Evolutionary conservation across 35 echinoderm and acorn worm genomes (phyloP), one percentile per base, ranked within the genome.

Genomic region (Ophioderma brevispina): DNA sequence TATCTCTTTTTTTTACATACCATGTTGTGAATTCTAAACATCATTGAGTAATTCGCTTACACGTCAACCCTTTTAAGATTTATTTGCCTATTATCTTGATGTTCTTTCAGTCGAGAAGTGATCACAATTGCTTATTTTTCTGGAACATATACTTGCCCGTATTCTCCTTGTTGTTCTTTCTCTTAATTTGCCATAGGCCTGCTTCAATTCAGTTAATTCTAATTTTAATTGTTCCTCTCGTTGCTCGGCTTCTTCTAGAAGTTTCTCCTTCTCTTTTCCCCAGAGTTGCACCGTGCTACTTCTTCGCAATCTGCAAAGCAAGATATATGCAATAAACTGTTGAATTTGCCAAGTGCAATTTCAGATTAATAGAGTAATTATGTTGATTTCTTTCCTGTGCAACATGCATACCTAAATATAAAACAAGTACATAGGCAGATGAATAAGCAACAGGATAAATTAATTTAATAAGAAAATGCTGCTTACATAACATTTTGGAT

Each of bases 181-280:
- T 59, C 95, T 98, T 80, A 92, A 92, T 31, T 98, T 87, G 78
- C 95, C 93, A 37, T 95, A 91, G 11, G 56, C 80, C 39, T 92
- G 88, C 38, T 89, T 84, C 36, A 89, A 40, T 32, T 92, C 86
- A 42, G 77, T 70, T 31, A 92, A 80, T 81, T 98, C 92, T 88
- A 77, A 59, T 59, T 86, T 87, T 10, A 95, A 78, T 87, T 98
- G 86, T 80, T 89, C 84, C 70, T 98, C 96, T n/a, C 84, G 34
- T 76, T 90, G 41, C 32, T 78, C 82, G 35, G 86, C 75, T 0
- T 79, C 64, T 23, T 92, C 96, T 19, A 98, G 41, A 10, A 98
- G 77, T 33, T 91, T 92, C 10, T 78, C 86, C 43, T 91, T 94
- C 50, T 98, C 96, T 36, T 95, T 98, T 43, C 95, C 96, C 96